Evolutionary conservation across 2,113 vertebrate species (phyloP).

Genomic region (Actinemys pallida): DNA sequence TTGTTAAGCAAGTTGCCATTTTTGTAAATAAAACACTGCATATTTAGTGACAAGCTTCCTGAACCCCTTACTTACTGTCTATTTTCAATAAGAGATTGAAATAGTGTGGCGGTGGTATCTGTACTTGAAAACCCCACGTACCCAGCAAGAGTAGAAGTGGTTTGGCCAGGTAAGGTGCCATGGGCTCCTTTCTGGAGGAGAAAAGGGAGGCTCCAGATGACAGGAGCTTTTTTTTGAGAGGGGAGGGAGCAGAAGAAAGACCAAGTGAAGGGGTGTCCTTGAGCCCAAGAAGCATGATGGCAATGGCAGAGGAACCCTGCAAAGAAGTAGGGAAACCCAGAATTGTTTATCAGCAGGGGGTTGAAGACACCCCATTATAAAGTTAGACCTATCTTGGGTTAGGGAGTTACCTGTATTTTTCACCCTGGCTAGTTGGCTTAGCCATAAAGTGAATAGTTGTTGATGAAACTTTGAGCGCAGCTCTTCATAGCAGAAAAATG

Average conservation of each 20-base stretch:
- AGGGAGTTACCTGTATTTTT: background rate
- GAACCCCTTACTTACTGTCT: background rate
- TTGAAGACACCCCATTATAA: background rate
- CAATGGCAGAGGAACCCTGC: background rate
- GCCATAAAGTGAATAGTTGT: background rate
- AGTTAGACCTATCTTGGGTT: background rate
- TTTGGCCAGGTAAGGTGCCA: background rate
- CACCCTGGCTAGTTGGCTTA: rapidly evolving
- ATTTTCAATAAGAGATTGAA: background rate
- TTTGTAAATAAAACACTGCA: constrained; percentile 16
- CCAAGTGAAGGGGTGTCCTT: background rate
- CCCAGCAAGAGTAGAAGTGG: background rate
- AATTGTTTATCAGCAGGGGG: background rate
- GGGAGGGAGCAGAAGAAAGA: background rate
- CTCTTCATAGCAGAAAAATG: rapidly evolving
- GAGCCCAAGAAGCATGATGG: background rate
- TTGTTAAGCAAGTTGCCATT: constrained; percentile 32
- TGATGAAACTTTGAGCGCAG: background rate
- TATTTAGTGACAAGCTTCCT: background rate
- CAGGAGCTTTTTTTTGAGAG: background rate
- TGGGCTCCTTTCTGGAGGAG: rapidly evolving
- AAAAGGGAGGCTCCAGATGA: background rate
- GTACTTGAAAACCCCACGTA: background rate
- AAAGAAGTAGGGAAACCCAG: background rate
- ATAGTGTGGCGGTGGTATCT: background rate